phyloP scores from a whole-genome alignment of 2,888 invertebrate genomes.

The Agapostemon virescens region DNA sequence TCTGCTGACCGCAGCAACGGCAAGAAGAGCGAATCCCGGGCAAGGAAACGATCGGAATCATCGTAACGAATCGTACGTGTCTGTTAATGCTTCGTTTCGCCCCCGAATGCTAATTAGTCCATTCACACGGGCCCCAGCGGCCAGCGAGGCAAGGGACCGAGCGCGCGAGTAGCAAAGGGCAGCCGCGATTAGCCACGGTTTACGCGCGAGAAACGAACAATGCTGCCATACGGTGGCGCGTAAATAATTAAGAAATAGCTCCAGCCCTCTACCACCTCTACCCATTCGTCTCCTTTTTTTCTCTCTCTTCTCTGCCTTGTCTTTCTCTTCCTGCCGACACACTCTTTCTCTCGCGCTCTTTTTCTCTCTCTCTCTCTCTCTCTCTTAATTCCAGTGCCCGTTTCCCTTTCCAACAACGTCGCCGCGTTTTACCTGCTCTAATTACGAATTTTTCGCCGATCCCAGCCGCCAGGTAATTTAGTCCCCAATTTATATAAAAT shows the following conservation, averaged over 20 bases:
- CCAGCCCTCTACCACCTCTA: conserved; percentile 25
- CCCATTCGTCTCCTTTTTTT: conserved; percentile 15
- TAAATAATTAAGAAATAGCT: conserved; percentile 73
- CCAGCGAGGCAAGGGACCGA: conserved; percentile 48
- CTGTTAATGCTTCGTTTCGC: conserved; percentile 50
- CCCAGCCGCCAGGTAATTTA: conserved; percentile 73
- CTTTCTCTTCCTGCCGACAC: conserved; percentile 8
- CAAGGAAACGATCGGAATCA: conserved; percentile 19
- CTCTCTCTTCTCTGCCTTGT: conserved; percentile 19
- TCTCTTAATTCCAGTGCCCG: conserved; percentile 17
- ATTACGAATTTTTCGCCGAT: conserved; percentile 76
- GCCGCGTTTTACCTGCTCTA: conserved; percentile 69
- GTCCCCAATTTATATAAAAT: conserved; percentile 80
- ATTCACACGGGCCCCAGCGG: conserved; percentile 47
- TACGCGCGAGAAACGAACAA: conserved; percentile 61
- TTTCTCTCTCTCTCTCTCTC: neutral
- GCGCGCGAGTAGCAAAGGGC: conserved; percentile 52
- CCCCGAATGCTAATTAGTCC: conserved; percentile 69
- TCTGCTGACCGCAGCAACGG: neutral
- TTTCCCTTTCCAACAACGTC: conserved; percentile 28
- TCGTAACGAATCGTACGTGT: conserved; percentile 52
- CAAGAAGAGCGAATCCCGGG: neutral
- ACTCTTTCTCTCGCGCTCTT: no score
- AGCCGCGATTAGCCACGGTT: conserved; percentile 62
- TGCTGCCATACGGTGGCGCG: conserved; percentile 62